Conservation (phyloP, 1,140 invertebrate genomes). For the Scylla paramamosain region DNA sequence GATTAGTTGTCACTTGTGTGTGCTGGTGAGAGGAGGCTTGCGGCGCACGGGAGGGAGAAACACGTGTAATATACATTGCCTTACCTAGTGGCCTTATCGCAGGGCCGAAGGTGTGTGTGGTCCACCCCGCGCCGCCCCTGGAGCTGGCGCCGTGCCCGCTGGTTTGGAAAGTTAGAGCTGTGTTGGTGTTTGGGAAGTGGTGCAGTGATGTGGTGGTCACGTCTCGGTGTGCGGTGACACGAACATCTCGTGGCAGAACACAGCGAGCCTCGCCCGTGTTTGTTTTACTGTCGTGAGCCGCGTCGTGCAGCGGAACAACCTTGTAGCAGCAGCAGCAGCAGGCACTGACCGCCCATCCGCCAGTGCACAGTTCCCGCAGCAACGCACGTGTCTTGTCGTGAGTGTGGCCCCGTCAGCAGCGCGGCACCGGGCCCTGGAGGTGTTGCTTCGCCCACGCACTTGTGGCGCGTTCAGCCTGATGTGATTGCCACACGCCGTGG, state of each 20-base stretch:
- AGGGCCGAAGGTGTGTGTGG: neutral
- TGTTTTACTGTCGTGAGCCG: too few relatives aligned
- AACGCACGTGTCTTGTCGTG: neutral
- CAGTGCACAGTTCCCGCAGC: neutral
- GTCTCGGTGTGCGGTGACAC: neutral
- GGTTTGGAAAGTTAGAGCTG: neutral
- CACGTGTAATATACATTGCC: constrained; percentile 37
- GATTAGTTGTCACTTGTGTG: constrained; percentile 66
- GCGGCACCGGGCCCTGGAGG: neutral
- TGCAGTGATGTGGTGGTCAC: neutral
- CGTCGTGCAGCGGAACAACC: neutral
- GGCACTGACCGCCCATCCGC: neutral
- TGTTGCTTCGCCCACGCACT: too few relatives aligned
- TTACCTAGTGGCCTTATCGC: constrained; percentile 52
- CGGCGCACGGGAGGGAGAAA: constrained; percentile 2
- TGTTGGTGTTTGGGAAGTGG: neutral
- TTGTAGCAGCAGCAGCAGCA: neutral
- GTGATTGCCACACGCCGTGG: too few relatives aligned
- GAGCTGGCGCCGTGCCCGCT: neutral
- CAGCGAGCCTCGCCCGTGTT: neutral
- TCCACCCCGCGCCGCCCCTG: neutral
- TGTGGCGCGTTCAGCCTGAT: too few relatives aligned
- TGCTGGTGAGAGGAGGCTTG: constrained; percentile 37
- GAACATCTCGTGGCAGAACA: neutral
- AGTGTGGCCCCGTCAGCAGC: neutral